Evolutionary conservation across 1,140 invertebrate species (phyloP).

Genomic region (Drosophila pseudoananassae): DNA sequence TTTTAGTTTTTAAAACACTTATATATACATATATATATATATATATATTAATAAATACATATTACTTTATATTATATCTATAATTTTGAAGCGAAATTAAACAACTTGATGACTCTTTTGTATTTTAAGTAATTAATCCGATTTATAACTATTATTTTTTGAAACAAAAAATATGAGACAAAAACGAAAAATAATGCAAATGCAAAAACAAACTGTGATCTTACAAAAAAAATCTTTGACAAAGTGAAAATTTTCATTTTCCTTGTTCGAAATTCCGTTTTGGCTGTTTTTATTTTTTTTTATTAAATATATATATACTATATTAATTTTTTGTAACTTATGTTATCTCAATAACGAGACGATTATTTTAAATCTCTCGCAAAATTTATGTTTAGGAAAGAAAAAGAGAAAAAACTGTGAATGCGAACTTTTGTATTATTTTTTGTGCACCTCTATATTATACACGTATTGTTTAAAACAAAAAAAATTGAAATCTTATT

Average conservation of each 20-base stretch:
- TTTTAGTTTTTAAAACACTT: constrained; percentile 28
- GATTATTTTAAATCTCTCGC: constrained; percentile 30
- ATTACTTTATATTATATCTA: constrained; percentile 19
- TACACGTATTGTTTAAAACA: constrained; percentile 55
- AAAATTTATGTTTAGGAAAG: constrained; percentile 78
- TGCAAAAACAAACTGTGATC: constrained; percentile 83
- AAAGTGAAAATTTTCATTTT: constrained; percentile 64
- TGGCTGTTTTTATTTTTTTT: constrained; percentile 69
- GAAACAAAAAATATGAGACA: constrained; percentile 20
- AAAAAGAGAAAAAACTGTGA: constrained; percentile 53
- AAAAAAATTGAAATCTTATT: constrained; percentile 38
- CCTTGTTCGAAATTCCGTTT: constrained; percentile 80
- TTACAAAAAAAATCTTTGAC: constrained; percentile 67
- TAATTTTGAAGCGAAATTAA: constrained; percentile 10
- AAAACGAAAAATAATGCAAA: constrained; percentile 80
- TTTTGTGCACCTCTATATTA: constrained; percentile 63
- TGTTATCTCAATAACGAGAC: constrained; percentile 25
- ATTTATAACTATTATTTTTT: constrained; percentile 33
- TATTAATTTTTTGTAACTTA: constrained; percentile 35
- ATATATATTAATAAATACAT: neutral
- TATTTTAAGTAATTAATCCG: constrained; percentile 12
- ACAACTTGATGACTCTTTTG: constrained; percentile 29
- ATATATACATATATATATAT: constrained; percentile 4
- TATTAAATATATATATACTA: constrained; percentile 41
- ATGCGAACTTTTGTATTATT: constrained; percentile 80